phyloP scores from a whole-genome alignment of 2,888 invertebrate genomes.

The Masnerella sp. region DNA sequence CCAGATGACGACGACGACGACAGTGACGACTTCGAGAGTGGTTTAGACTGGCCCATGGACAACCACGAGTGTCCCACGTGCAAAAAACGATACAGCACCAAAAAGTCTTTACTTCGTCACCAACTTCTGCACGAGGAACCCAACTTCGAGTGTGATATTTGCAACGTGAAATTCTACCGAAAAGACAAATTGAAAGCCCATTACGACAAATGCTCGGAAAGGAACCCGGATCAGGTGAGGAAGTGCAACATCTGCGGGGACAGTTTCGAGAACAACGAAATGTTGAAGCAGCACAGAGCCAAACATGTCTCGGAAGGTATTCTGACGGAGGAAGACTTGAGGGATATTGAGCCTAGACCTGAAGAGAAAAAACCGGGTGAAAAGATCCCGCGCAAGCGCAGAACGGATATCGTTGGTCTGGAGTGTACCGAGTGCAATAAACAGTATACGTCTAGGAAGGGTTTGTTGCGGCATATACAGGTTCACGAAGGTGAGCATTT shows the following conservation, averaged over 20 bases:
- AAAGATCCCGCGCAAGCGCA: slow-evolving; percentile 71
- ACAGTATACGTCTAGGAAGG: slow-evolving; percentile 74
- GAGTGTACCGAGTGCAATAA: slow-evolving; percentile 76
- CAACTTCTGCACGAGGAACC: slow-evolving; percentile 75
- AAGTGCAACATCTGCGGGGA: slow-evolving; percentile 76
- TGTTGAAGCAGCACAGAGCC: slow-evolving; percentile 72
- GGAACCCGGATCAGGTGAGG: slow-evolving; percentile 76
- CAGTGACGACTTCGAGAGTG: slow-evolving; percentile 74
- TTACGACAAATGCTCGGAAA: slow-evolving; percentile 76
- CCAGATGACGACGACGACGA: slow-evolving; percentile 66
- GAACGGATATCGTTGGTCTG: slow-evolving; percentile 75
- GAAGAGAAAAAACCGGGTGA: slow-evolving; percentile 68
- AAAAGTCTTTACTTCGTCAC: slow-evolving; percentile 74
- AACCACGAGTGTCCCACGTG: slow-evolving; percentile 74
- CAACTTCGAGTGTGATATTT: slow-evolving; percentile 76
- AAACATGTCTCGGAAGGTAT: slow-evolving; percentile 76
- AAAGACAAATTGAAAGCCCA: slow-evolving; percentile 76
- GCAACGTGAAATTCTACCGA: slow-evolving; percentile 74
- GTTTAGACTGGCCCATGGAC: slow-evolving; percentile 75
- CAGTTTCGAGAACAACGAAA: slow-evolving; percentile 74
- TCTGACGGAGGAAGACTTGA: slow-evolving; percentile 73
- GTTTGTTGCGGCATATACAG: slow-evolving; percentile 73
- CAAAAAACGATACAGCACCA: slow-evolving; percentile 75
- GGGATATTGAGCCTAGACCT: slow-evolving; percentile 72
- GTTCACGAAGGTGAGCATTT: slow-evolving; percentile 76